Base-by-base conservation (phyloP, 2,888 invertebrate species). In the Hofmannophila pseudospretella region DNA sequence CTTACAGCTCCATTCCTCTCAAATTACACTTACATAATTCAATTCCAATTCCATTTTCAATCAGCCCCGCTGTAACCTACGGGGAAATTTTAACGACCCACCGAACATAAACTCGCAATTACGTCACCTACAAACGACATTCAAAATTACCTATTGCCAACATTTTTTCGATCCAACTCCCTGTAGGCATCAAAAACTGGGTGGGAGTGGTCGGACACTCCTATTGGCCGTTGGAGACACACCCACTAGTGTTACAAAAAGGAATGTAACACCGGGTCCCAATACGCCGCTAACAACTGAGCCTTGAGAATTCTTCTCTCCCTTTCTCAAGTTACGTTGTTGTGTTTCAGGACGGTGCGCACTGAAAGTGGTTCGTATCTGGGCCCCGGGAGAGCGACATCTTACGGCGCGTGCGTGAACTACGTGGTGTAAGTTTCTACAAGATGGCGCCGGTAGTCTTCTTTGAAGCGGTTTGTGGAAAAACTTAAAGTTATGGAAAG, bases 301-400 rank as follows among this genome's bases (percentile, higher is more conserved):
- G 74, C 77, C 81, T 81, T 81, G 84, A 85, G 85, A 86, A 78
- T 77, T 81, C 54, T 49, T 75, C 81, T 76, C 68, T 86, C 85
- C 75, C 84, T 84, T 81, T 85, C 86, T 82, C 61, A 67, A 69
- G 66, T 44, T 43, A 43, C 39, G 54, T 45, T 43, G 71, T 65
- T 66, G 57, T 61, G 49, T 74, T 85, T 80, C 70, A 79, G 81
- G 85, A 84, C 82, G 84, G 82, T 71, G 67, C 68, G 51, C 54
- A 64, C 66, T 64, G 73, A 81, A 84, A 69, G 57, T 36, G 54
- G 76, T 79, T 84, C 54, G 67, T 52, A 43, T 72, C 64, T 44
- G 54, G 54, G 60, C 75, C 73, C 72, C 70, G 32, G 23, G 72
- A 67, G 73, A 61, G 35, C 66, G 79, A 71, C 82, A 85, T 71